These are phyloP conservation scores for Nothura maculosa DNA, from an alignment of 2,797 vertebrate genomes.

Conservation along the genomic window DNA sequence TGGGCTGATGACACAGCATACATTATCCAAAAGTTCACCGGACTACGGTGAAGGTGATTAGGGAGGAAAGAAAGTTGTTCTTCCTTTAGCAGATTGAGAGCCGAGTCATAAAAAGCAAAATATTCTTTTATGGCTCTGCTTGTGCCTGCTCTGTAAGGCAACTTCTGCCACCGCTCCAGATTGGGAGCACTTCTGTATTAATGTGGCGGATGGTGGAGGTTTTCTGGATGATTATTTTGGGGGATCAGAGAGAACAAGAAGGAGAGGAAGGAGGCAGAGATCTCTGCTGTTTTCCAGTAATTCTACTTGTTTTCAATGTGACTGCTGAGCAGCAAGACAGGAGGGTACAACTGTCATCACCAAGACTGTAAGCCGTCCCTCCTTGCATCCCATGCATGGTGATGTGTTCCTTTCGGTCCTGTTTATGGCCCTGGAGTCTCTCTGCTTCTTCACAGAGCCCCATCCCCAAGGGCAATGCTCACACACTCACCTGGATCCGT, in stretches of 20 bases:
- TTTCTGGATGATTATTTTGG: not conserved
- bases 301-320: too few relatives aligned
- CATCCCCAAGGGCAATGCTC: not conserved
- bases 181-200: not conserved
- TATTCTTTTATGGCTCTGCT: not conserved
- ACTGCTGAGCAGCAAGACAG: too few relatives aligned
- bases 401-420: not conserved
- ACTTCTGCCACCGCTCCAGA: too few relatives aligned
- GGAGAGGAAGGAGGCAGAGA: too few relatives aligned
- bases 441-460: not conserved
- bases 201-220: not conserved
- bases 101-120: not conserved
- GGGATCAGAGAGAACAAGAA: not conserved
- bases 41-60: not conserved
- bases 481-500: not conserved
- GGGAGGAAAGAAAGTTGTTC: not conserved
- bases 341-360: too few relatives aligned
- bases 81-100: not conserved
- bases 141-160: not conserved
- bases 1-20: conserved; percentile 32
- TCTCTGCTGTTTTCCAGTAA: too few relatives aligned
- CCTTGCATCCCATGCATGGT: not conserved
- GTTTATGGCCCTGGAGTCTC: not conserved
- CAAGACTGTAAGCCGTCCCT: not conserved
- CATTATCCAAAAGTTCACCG: conserved; percentile 41